Base-by-base conservation (phyloP, 2,888 invertebrate species). In the Melangyna quadrimaculata region DNA sequence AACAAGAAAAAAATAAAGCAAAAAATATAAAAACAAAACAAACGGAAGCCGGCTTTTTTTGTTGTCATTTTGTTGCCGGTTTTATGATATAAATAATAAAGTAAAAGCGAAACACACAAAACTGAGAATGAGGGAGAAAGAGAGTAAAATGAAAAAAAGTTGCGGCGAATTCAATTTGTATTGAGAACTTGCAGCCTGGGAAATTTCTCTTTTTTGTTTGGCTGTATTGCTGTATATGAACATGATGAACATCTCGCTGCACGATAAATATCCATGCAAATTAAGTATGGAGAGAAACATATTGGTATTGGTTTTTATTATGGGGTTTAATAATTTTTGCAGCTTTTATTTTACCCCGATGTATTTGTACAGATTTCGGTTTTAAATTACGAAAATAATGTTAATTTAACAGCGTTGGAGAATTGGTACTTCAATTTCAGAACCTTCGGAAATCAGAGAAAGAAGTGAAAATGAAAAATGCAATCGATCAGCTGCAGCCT, bases 1-100 rank as follows among this genome's bases (percentile, higher is more conserved):
- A 75, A 74, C 12, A n/a, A 29, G 43, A 40, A 43, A 22, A 67
- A 17, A 22, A 48, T 48, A 14, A 5, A n/a, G 9, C 1, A 22
- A 19, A 45, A 57, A 37, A 65, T 22, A 22, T 37, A 80, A 35
- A 86, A 72, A 78, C 67, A 72, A 86, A 87, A 71, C 71, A 63
- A 81, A 75, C 72, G 29, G 51, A 72, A 79, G 78, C 87, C 87
- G 87, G 87, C 82, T 72, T 87, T 87, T n/a, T 81, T 87, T 87
- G 82, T 87, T 87, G 80, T 82, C 82, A 82, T 63, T 67, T 78
- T 82, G 24, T 80, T 80, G 81, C 75, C 78, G 81, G 77, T 57
- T 65, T 29, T 37, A 43, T 14, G 17, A 43, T 27, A 59, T 40
- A 43, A 32, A 59, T 40, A 43, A 17, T 43, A 48, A 5, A 55